Conservation (phyloP, 1,140 invertebrate species). For the Diachasmimorpha longicaudata region DNA sequence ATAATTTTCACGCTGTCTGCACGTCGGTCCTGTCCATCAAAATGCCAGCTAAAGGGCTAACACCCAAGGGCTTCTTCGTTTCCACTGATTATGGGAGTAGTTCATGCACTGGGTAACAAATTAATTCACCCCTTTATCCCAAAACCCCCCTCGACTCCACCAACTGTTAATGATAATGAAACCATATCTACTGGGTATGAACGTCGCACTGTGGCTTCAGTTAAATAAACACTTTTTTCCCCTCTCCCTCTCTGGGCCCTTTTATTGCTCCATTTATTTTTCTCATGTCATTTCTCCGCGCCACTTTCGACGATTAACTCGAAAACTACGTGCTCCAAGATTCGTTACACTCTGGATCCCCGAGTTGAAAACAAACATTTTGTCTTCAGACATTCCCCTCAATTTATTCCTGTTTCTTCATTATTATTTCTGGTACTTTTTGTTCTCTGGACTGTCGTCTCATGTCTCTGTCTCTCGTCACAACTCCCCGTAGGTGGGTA, state of each 20-base stretch:
- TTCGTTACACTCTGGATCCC: not conserved
- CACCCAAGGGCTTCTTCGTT: not conserved
- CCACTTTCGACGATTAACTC: conserved; percentile 15
- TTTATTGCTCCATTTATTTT: not conserved
- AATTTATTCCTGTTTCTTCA: conserved; percentile 4
- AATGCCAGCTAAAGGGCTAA: conserved; percentile 11
- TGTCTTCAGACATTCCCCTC: not conserved
- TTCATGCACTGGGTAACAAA: not conserved
- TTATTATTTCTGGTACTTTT: not conserved
- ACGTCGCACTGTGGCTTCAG: not conserved
- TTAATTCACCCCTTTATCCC: not conserved
- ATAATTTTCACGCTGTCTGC: conserved; percentile 50
- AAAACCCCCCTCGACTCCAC: not conserved
- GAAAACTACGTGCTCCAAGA: conserved; percentile 8
- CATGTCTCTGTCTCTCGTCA: not conserved
- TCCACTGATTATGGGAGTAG: not conserved
- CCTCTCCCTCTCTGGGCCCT: not conserved
- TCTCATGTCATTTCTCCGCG: not conserved
- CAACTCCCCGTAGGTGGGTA: conserved; percentile 16
- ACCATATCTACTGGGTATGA: not conserved
- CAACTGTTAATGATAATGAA: not conserved
- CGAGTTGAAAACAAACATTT: conserved; percentile 13
- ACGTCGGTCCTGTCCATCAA: conserved; percentile 39
- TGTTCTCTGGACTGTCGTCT: not conserved
- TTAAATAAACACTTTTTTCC: conserved; percentile 34